Conservation (phyloP, 1,140 invertebrate species). For the Camponotus pennsylvanicus region DNA sequence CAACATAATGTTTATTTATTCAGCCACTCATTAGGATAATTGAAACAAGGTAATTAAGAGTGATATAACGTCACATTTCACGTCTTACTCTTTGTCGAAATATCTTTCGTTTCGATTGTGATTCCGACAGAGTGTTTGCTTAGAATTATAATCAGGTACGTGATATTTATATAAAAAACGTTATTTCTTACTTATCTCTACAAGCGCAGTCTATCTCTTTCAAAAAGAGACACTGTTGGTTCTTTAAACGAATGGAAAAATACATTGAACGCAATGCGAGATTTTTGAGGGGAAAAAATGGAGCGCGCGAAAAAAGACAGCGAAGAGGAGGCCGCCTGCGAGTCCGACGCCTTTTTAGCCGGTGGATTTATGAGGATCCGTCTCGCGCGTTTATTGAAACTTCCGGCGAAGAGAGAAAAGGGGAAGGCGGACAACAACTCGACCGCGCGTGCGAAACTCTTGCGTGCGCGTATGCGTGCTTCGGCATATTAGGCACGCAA, state of each 20-base stretch:
- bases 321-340: background rate
- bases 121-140: background rate
- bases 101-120: background rate
- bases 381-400: constrained; percentile 83
- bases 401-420: constrained; percentile 77
- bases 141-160: background rate
- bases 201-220: background rate
- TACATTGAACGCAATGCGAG: background rate
- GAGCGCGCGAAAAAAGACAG: constrained; percentile 47
- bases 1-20: constrained; percentile 36
- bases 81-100: constrained; percentile 10
- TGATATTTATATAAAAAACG: background rate
- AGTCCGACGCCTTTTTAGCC: constrained; percentile 73
- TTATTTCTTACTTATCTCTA: constrained; percentile 2
- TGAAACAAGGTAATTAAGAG: constrained; percentile 12
- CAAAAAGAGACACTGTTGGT: background rate
- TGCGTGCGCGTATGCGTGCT: constrained; percentile 44
- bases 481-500: constrained; percentile 40
- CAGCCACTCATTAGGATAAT: constrained; percentile 26
- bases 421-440: constrained; percentile 58
- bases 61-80: background rate
- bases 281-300: constrained; percentile 1
- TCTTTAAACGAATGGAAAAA: background rate
- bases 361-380: constrained; percentile 80
- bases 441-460: constrained; percentile 54